phyloP scores from a whole-genome alignment of 2,888 invertebrate genomes.

The Phragmatobia fuliginosa region DNA sequence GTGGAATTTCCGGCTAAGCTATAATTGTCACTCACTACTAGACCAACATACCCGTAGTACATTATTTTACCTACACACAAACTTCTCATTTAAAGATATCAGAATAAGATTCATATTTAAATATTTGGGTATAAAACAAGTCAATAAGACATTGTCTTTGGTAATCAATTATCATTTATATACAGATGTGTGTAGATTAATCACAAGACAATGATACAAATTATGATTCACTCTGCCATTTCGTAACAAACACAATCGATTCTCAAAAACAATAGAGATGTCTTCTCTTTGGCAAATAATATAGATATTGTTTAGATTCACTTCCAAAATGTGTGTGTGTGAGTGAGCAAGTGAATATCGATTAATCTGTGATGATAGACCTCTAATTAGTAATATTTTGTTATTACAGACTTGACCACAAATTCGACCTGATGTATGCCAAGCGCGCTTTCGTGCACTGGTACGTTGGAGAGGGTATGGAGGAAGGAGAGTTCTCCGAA shows the following conservation, averaged over 20 bases:
- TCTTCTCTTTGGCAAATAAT: not conserved
- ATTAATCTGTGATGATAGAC: not conserved
- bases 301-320: no score
- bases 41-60: no score
- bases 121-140: not conserved
- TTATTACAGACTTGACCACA: slow-evolving; percentile 92
- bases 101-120: not conserved
- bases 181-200: not conserved
- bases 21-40: no score
- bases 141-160: not conserved
- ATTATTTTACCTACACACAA: no score
- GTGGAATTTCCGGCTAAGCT: no score
- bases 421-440: slow-evolving; percentile 98
- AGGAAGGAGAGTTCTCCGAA: slow-evolving; percentile 95
- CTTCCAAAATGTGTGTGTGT: no score
- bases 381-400: not conserved
- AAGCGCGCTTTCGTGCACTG: slow-evolving; percentile 98
- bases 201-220: not conserved
- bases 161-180: not conserved
- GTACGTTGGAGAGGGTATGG: slow-evolving; percentile 96
- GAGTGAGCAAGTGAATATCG: not conserved
- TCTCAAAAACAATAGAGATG: no score
- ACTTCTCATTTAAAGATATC: not conserved
- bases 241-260: not conserved
- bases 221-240: not conserved